Conservation (phyloP, 92 coral and sea anemone genomes). For the Heteractis magnifica region DNA sequence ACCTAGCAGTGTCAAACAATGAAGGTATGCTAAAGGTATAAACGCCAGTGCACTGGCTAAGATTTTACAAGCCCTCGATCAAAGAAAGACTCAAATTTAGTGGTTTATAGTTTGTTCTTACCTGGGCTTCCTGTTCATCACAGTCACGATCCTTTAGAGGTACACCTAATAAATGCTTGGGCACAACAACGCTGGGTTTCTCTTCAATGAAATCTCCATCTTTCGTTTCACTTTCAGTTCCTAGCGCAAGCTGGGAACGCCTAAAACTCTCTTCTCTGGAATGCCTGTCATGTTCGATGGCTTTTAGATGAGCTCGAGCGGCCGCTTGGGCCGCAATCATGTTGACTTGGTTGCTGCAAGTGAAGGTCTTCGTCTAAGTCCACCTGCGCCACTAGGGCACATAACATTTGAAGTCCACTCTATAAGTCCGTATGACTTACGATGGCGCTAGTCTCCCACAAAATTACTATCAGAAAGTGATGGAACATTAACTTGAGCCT, state of each 20-base stretch:
- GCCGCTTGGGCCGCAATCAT: conserved; percentile 98
- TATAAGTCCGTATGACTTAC: conserved; percentile 46
- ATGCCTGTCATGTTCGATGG: conserved; percentile 72
- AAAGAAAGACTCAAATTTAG: background rate
- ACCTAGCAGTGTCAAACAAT: conserved; percentile 27
- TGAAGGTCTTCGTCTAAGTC: conserved; percentile 77
- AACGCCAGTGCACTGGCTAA: background rate
- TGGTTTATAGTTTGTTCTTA: conserved; percentile 41
- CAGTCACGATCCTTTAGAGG: conserved; percentile 93
- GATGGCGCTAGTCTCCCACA: conserved; percentile 26
- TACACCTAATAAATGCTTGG: conserved; percentile 91
- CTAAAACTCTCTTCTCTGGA: conserved; percentile 60
- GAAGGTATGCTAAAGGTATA: background rate
- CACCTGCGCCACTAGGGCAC: conserved; percentile 95
- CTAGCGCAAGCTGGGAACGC: conserved; percentile 66
- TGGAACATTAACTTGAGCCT: conserved; percentile 26
- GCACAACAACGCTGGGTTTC: conserved; percentile 59
- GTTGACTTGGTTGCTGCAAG: conserved; percentile 70
- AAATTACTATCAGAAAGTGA: conserved; percentile 12
- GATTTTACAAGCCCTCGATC: conserved; percentile 17
- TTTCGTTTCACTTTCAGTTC: conserved; percentile 46
- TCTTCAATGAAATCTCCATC: conserved; percentile 36
- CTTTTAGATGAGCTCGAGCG: conserved; percentile 70
- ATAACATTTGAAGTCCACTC: conserved; percentile 97
- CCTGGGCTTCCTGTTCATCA: conserved; percentile 70